phyloP scores from a whole-genome alignment of 2,113 vertebrate genomes.

The Saccopteryx leptura region DNA sequence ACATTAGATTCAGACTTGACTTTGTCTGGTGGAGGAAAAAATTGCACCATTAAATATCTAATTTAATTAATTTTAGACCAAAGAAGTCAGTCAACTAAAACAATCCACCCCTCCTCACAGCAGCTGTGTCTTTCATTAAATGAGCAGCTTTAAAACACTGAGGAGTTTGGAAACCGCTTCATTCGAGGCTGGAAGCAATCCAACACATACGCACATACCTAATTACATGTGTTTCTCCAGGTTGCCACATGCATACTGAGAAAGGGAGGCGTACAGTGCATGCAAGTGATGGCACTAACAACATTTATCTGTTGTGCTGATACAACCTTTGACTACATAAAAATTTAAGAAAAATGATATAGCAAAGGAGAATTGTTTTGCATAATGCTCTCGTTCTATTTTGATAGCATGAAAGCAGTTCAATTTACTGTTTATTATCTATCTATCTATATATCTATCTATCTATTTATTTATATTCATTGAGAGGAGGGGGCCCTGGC shows the following conservation, averaged over 20 bases:
- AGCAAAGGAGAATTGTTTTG: slow-evolving; percentile 83
- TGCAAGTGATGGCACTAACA: slow-evolving; percentile 73
- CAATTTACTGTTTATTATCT: slow-evolving; percentile 75
- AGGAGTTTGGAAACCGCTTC: slow-evolving; percentile 51
- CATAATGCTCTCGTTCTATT: slow-evolving; percentile 83
- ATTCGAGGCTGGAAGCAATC: slow-evolving; percentile 76
- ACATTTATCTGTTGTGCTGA: slow-evolving; percentile 84
- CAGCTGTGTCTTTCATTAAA: not conserved
- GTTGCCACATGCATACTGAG: slow-evolving; percentile 79
- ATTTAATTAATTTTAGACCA: slow-evolving; percentile 34
- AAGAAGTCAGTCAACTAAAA: slow-evolving; percentile 72
- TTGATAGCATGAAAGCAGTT: slow-evolving; percentile 83
- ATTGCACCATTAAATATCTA: slow-evolving; percentile 10
- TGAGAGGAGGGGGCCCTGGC: too few species aligned
- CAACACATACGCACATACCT: not conserved
- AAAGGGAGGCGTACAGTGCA: slow-evolving; percentile 66
- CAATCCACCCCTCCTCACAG: not conserved
- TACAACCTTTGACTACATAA: slow-evolving; percentile 85
- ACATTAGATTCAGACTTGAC: not conserved
- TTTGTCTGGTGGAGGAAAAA: slow-evolving; percentile 65
- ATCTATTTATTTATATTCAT: too few species aligned
- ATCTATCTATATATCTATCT: too few species aligned
- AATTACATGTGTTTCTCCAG: slow-evolving; percentile 48
- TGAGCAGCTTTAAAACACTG: slow-evolving; percentile 74
- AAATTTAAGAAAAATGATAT: slow-evolving; percentile 85